These are phyloP conservation scores for Trissolcus basalis DNA, from an alignment of 1,140 invertebrate genomes.

Conservation along the genomic window DNA sequence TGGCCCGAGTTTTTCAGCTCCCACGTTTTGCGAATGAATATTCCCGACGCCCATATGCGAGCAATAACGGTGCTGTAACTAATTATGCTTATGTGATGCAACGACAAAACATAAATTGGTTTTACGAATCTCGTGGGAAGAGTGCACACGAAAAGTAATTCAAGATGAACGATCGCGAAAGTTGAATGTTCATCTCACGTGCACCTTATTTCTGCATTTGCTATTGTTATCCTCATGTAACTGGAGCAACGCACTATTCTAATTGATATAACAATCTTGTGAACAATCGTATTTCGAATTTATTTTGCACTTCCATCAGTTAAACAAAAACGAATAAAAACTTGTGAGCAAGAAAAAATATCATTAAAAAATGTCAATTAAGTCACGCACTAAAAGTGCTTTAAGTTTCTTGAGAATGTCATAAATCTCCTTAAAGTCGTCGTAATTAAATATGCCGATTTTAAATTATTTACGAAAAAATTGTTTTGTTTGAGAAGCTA, in stretches of 20 bases:
- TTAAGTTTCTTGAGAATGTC: too few relatives aligned
- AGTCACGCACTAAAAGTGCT: too few relatives aligned
- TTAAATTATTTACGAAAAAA: too few relatives aligned
- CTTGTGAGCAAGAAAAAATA: too few relatives aligned
- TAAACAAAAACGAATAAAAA: too few relatives aligned
- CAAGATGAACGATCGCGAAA: conserved; percentile 56
- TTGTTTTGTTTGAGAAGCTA: too few relatives aligned
- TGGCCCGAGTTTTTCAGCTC: conserved; percentile 1
- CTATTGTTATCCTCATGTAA: conserved; percentile 44
- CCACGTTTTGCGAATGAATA: conserved; percentile 9
- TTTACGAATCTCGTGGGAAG: conserved; percentile 52
- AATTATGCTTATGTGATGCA: conserved; percentile 57
- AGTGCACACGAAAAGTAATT: conserved; percentile 46
- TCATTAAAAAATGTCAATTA: too few relatives aligned
- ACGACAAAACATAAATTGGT: conserved; percentile 53
- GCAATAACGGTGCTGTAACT: conserved; percentile 52
- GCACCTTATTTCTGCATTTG: conserved; percentile 29
- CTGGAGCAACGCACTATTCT: conserved; percentile 33
- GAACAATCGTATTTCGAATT: neutral
- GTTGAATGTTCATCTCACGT: conserved; percentile 36
- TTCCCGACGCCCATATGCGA: conserved; percentile 41
- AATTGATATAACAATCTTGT: conserved; percentile 26
- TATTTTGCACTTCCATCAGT: too few relatives aligned
- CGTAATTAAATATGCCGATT: too few relatives aligned
- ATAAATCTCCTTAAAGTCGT: too few relatives aligned